Evolutionary conservation across 1,140 invertebrate species (phyloP), one percentile per base, ranked within the genome.

Genomic region (Neelides sp.): DNA sequence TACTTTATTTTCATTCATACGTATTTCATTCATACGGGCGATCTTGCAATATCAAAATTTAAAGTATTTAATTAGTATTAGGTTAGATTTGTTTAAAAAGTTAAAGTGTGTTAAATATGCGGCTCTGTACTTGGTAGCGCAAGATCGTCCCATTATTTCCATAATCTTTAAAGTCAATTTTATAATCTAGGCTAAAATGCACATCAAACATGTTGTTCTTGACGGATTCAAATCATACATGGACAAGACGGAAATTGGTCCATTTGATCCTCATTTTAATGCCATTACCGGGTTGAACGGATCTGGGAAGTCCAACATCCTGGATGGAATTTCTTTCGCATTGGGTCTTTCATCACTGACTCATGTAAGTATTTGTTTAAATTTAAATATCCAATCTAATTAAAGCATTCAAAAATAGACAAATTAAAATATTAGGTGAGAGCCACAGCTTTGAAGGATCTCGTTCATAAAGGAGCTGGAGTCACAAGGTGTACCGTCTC

Each of bases 201-300:
- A 85, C 67, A 84, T 99, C 12, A 98, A 96, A 66, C 85, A 82
- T 5, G 84, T 98, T 55, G 75, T 91, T 15, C 71, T 99, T 10
- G 95, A 98, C 63, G 95, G 95, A 50, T 99, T 98, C 65, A 99
- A 99, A 70, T 98, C 94, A 0, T 99, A 98, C 62, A 91, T 91
- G 0, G 81, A 85, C 58, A 73, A 87, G 62, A 90, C 91, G 0
- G 88, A 91, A 70, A 81, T 99, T n/a, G 58, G 58, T 12, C 30
- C 37, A 4, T 98, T 98, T 68, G 94, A 98, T 70, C 77, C 75
- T 4, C 77, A 89, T 67, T 98, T 99, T 65, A 99, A 98, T 65
- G 95, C 95, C 8, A 98, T 99, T 40, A 99, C 95, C 34, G 95
- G 95, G 10, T 70, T 98, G 5, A 99, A 99, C 71, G 95, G 95